Percentiles rank a stretch among this genome's conserved stretches.
These are phyloP conservation scores for Cepaea hortensis DNA, from an alignment of 2,888 invertebrate genomes.

Conservation along the genomic window DNA sequence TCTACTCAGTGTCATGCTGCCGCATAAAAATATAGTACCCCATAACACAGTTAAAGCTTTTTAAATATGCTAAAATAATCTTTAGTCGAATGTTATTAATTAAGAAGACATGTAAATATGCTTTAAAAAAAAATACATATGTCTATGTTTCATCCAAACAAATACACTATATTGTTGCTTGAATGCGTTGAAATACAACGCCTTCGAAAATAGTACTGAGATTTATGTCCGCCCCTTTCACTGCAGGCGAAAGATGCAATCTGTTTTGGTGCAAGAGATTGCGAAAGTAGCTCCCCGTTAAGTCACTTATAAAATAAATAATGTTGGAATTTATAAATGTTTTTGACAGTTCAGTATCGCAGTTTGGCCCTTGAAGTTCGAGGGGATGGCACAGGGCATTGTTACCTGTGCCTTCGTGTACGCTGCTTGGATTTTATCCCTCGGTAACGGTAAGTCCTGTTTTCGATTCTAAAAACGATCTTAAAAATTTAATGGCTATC, in stretches of 20 bases:
- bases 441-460: conserved; percentile 49
- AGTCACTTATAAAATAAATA: neutral
- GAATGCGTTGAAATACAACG: neutral
- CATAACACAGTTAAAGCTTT: neutral
- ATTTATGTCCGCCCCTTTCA: conserved; percentile 11
- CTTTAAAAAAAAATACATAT: neutral
- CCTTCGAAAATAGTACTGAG: conserved; percentile 16
- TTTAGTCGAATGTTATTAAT: too few species aligned
- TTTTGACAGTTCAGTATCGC: conserved; percentile 1
- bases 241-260: conserved; percentile 2
- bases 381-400: conserved; percentile 31
- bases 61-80: too few species aligned
- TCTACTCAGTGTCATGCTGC: neutral
- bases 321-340: conserved; percentile 31
- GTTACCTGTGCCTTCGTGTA: conserved; percentile 29
- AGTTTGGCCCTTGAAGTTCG: conserved; percentile 11
- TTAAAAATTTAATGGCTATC: neutral
- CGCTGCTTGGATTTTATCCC: conserved; percentile 48
- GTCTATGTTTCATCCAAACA: neutral
- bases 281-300: neutral
- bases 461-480: conserved; percentile 4
- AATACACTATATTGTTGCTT: neutral
- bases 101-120: too few species aligned
- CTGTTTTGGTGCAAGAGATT: conserved; percentile 21
- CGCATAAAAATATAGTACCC: conserved; percentile 13